Percentiles rank a stretch among this genome's conserved stretches.
phyloP scores from a whole-genome alignment of 1,140 invertebrate species.

The Papilio dardanus region DNA sequence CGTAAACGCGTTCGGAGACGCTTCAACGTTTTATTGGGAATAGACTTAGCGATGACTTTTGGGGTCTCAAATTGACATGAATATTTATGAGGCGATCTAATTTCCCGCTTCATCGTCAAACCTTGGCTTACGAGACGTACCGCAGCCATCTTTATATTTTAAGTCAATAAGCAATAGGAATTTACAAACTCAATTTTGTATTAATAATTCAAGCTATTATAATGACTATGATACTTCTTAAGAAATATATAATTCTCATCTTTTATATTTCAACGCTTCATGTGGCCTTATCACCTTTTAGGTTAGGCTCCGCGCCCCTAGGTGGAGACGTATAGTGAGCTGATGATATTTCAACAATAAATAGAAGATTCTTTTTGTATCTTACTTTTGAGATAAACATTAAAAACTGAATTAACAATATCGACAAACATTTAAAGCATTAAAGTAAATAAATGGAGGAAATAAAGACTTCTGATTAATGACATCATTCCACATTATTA shows the following conservation, averaged over 20 bases:
- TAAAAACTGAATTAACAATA: background rate
- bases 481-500: no score
- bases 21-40: constrained; percentile 75
- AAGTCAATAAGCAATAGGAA: constrained; percentile 7
- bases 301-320: no score
- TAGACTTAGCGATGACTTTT: constrained; percentile 77
- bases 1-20: constrained; percentile 62
- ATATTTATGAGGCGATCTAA: constrained; percentile 76
- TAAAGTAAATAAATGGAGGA: background rate
- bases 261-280: background rate
- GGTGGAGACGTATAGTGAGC: no score
- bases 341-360: no score
- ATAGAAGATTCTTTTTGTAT: background rate
- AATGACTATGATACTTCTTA: background rate
- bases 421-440: no score
- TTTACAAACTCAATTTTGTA: background rate
- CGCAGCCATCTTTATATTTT: constrained; percentile 9
- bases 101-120: constrained; percentile 52
- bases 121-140: constrained; percentile 48
- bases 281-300: no score
- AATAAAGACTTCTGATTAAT: background rate
- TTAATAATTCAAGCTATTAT: constrained; percentile 7
- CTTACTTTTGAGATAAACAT: background rate
- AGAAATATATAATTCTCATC: background rate
- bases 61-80: constrained; percentile 71